Evolutionary conservation across 1,140 invertebrate genomes (phyloP).

Genomic region (Wiebesia pumilae): DNA sequence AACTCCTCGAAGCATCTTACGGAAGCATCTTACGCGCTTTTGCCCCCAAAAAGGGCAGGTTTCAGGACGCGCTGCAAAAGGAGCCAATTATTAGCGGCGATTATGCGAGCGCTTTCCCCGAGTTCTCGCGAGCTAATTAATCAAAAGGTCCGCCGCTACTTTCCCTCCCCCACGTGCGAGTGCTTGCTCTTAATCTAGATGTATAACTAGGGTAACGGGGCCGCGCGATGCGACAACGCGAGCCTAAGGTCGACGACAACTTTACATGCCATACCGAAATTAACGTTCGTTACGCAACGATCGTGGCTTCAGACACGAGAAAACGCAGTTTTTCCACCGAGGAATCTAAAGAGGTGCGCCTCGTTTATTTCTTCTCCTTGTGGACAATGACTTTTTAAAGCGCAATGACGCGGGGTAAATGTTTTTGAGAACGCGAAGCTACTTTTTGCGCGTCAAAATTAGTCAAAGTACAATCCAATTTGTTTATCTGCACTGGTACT

Average conservation of each 20-base stretch:
- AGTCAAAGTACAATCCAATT: neutral
- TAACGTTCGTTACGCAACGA: constrained; percentile 20
- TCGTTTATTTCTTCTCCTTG: neutral
- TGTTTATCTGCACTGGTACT: neutral
- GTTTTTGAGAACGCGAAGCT: too few species aligned
- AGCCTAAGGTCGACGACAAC: constrained; percentile 1
- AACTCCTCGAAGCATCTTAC: neutral
- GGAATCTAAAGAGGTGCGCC: neutral
- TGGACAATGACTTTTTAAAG: too few species aligned
- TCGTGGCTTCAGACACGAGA: neutral
- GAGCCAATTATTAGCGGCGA: neutral
- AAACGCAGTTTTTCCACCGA: too few species aligned
- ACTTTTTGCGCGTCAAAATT: neutral
- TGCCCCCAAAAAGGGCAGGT: neutral
- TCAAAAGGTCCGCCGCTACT: neutral
- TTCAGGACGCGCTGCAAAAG: neutral
- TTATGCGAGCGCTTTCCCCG: neutral
- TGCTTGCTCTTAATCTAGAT: neutral
- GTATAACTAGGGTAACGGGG: neutral
- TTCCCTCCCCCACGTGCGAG: neutral
- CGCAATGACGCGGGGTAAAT: too few species aligned
- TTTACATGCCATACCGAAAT: constrained; percentile 24
- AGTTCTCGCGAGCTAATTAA: neutral
- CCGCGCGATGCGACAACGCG: neutral
- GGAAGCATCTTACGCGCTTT: too few species aligned